Evolutionary conservation across 2,113 vertebrate genomes (phyloP), one percentile per base, ranked within the genome.

Genomic region (Xenopus laevis): DNA sequence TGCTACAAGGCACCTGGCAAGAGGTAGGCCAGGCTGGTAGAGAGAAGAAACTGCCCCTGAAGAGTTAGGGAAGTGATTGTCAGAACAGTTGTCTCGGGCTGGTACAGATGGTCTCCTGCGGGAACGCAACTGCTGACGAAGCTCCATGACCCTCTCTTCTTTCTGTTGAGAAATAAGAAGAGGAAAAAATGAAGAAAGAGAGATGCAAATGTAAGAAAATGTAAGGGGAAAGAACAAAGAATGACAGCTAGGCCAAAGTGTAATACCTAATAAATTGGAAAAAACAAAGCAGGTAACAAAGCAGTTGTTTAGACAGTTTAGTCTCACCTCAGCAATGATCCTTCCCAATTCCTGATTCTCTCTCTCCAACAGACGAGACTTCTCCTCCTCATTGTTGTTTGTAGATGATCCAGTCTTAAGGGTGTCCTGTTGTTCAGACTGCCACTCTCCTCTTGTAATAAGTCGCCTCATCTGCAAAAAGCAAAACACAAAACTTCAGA

Each of bases 371-470:
- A 98, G 91, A 11, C 96, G 85, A 17, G 95, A 97, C 15, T 98
- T 98, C 83, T 98, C 96, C 81, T 98, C 96, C 44, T 98, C 96
- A 0, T 98, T 97, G 89, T 98, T 98, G 89, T 97, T 98, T 81
- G 95, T 97, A 58, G 96, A 97, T 0, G 96, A 97, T 0, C 95
- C 96, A 0, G 96, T 98, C 83, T 97, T 97, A 90, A 97, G 94
- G 7, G 96, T 98, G 86, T 98, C 96, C 89, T 98, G 96, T 13
- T 96, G 95, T 87, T 98, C 96, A 0, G 96, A 96, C 88, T 98
- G 96, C 96, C 96, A 98, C 75, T 98, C 96, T 0, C 96, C 96
- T 0, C 96, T 91, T 7, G 96, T 98, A 83, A 98, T 96, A 46
- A 98, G 87, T 1, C 96, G 89, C 16, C 96, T 89, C 94, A 98